phyloP scores from a whole-genome alignment of 2,113 vertebrate genomes.

The Desmodus rotundus region DNA sequence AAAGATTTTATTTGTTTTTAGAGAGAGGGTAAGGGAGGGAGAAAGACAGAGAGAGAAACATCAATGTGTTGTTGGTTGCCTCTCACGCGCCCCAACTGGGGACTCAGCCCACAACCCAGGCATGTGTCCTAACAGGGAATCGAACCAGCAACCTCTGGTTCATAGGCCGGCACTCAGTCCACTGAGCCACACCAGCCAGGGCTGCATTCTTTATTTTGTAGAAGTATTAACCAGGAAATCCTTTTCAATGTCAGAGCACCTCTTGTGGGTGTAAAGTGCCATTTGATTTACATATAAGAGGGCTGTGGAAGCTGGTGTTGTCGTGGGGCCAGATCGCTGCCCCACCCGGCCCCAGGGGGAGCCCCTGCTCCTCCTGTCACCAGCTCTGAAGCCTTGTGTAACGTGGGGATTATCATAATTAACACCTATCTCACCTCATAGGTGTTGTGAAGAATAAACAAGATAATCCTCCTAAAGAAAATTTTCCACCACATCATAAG shows the following conservation, averaged over 20 bases:
- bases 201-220: neutral
- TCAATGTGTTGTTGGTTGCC: no score
- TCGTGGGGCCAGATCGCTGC: neutral
- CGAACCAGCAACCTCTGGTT: no score
- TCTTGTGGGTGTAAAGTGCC: fast-evolving
- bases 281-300: neutral
- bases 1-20: no score
- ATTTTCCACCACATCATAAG: fast-evolving
- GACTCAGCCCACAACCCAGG: no score
- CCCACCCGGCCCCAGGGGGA: fast-evolving
- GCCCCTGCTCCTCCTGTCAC: neutral
- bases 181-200: no score
- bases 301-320: no score
- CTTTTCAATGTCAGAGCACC: neutral
- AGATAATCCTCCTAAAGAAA: neutral
- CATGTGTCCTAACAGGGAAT: no score
- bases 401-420: neutral
- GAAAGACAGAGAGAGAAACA: no score
- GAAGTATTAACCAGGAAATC: neutral
- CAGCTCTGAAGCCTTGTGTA: neutral
- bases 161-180: no score
- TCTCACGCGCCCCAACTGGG: no score
- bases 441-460: neutral
- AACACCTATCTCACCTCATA: fast-evolving
- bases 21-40: no score